Conservation (phyloP, 2,113 vertebrate species). For the Camelus dromedarius region DNA sequence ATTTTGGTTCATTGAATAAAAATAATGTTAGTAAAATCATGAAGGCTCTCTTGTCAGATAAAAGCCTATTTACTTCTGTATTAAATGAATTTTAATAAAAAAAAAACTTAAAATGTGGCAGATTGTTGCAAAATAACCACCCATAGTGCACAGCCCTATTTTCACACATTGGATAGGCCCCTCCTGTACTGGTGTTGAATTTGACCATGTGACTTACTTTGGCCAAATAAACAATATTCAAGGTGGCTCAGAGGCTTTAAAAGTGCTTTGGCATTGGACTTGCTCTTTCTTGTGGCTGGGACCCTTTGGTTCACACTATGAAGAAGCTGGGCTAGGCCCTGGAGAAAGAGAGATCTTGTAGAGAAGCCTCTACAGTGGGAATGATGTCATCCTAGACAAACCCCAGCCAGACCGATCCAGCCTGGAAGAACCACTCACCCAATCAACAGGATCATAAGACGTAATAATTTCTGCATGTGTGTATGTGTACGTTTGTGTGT, state of each 20-base stretch:
- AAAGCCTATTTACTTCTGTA: neutral
- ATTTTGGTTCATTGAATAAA: slow-evolving; percentile 17
- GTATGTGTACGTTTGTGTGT: neutral
- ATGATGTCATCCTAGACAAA: neutral
- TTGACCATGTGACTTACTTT: neutral
- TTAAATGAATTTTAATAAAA: neutral
- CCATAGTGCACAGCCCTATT: neutral
- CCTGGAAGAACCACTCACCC: neutral
- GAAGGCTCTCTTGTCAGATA: slow-evolving; percentile 17
- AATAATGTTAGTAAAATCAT: neutral
- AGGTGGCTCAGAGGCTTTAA: neutral
- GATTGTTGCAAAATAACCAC: neutral
- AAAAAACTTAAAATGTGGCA: neutral
- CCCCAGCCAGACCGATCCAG: neutral
- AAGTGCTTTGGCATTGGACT: neutral
- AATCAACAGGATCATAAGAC: neutral
- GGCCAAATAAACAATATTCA: neutral
- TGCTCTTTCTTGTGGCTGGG: neutral
- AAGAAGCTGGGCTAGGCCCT: neutral
- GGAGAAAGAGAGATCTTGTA: neutral
- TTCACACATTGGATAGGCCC: neutral
- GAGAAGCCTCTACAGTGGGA: neutral
- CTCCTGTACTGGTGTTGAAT: neutral
- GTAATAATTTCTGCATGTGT: neutral
- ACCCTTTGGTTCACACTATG: neutral